Evolutionary conservation across 2,888 invertebrate genomes (phyloP), one percentile per base, ranked within the genome.

Genomic region (Charanyca ferruginea): DNA sequence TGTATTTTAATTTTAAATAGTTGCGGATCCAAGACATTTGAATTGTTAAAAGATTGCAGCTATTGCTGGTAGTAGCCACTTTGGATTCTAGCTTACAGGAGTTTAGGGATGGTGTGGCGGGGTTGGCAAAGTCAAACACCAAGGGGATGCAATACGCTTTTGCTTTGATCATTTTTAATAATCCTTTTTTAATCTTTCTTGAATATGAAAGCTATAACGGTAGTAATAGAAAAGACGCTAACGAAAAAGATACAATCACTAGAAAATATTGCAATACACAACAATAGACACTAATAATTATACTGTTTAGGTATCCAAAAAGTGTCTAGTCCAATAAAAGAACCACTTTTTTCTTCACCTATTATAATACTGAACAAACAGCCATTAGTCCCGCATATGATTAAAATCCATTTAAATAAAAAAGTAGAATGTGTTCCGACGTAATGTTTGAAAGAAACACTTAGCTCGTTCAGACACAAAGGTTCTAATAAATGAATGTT

Each of bases 321-420:
- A 32, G 18, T 25, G 1, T n/a, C 42, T 3, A 16, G 5, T 3
- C 22, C 3, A 41, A n/a, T 16, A 13, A 51, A n/a, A 45, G 7
- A 13, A 5, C 4, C 8, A 41, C 8, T n/a, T 54, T 6, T 51
- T 47, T 38, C 7, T 1, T n/a, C 28, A 7, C 44, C 9, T 42
- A 23, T 54, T 35, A 35, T 32, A 38, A 20, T 35, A 55, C 32
- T 41, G 32, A 47, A 59, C 22, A 63, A 49, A 55, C 23, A 63
- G 8, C 11, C 13, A 59, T 47, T 47, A 59, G 1, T 25, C 42
- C 28, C 11, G 28, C 41, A 25, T 28, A 8, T 23, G 13, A 62
- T 63, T 59, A 63, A 62, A 76, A 62, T 2, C 6, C 28, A 69
- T 69, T 76, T 44, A 55, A 63, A 48, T 32, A 48, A 76, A 59